phyloP scores from a whole-genome alignment of 2,888 invertebrate species.

The Cephus nigrinus region DNA sequence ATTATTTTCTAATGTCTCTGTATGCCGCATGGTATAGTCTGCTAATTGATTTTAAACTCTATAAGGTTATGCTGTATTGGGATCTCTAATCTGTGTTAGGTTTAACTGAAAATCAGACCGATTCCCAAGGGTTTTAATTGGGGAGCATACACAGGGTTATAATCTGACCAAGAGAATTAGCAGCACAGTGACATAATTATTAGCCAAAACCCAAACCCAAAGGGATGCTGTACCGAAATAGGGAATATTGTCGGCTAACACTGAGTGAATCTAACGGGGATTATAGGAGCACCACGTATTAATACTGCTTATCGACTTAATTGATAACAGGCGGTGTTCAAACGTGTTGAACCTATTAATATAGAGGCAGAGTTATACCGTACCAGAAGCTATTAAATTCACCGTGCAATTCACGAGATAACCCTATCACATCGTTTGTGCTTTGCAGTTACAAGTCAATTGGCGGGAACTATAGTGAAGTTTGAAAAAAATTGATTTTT shows the following conservation, averaged over 20 bases:
- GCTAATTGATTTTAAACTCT: background rate
- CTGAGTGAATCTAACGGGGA: slow-evolving; percentile 49
- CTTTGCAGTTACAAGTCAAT: background rate
- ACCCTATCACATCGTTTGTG: background rate
- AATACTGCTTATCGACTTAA: slow-evolving; percentile 49
- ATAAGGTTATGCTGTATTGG: background rate
- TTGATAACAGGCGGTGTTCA: slow-evolving; percentile 34
- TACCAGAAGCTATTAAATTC: background rate
- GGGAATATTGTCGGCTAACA: slow-evolving; percentile 36
- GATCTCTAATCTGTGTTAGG: background rate
- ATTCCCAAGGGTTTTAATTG: background rate
- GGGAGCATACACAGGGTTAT: background rate
- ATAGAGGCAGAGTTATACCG: background rate
- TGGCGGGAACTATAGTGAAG: background rate
- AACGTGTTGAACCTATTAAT: background rate
- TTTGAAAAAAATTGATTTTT: background rate
- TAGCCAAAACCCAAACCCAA: background rate
- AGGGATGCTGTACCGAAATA: slow-evolving; percentile 18
- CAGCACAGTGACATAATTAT: background rate
- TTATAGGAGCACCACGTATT: slow-evolving; percentile 29
- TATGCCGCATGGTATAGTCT: background rate
- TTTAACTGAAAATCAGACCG: background rate
- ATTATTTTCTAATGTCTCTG: background rate
- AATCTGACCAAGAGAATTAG: background rate
- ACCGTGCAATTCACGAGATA: background rate